Conservation (phyloP, 2,113 vertebrate species). For the Excalfactoria chinensis region DNA sequence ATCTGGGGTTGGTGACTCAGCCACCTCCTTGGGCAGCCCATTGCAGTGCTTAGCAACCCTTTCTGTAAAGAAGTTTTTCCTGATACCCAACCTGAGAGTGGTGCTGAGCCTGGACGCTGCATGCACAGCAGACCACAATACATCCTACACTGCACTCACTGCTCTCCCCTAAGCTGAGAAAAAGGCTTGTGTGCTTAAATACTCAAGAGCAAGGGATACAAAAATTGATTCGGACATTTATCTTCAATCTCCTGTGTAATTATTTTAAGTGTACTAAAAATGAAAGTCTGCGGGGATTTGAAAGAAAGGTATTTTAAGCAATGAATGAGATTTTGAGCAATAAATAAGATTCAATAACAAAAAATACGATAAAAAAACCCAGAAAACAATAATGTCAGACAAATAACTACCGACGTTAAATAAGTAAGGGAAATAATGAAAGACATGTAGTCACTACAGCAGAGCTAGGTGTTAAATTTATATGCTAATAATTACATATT, state of each 20-base stretch:
- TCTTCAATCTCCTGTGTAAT: background rate
- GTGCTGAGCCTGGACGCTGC: background rate
- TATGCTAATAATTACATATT: conserved; percentile 41
- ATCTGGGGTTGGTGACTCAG: too few relatives aligned
- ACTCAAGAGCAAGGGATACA: background rate
- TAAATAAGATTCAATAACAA: background rate
- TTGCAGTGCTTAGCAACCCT: too few relatives aligned
- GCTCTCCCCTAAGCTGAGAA: fast-evolving
- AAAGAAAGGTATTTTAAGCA: background rate
- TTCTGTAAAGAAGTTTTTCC: too few relatives aligned
- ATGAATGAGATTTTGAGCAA: background rate
- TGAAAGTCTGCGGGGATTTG: background rate
- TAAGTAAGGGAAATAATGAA: background rate
- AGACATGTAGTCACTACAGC: background rate
- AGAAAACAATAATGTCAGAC: background rate
- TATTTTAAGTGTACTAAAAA: background rate
- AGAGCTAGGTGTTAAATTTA: background rate
- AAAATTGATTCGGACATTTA: background rate
- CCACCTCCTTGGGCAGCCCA: too few relatives aligned
- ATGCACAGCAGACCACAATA: fast-evolving
- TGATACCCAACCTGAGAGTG: background rate
- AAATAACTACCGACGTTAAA: background rate
- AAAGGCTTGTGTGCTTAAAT: background rate
- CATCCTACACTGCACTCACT: background rate
- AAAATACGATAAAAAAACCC: background rate